Evolutionary conservation across 2,888 invertebrate genomes (phyloP), one percentile per base, ranked within the genome.

Genomic region (Drosophila paramelanica): DNA sequence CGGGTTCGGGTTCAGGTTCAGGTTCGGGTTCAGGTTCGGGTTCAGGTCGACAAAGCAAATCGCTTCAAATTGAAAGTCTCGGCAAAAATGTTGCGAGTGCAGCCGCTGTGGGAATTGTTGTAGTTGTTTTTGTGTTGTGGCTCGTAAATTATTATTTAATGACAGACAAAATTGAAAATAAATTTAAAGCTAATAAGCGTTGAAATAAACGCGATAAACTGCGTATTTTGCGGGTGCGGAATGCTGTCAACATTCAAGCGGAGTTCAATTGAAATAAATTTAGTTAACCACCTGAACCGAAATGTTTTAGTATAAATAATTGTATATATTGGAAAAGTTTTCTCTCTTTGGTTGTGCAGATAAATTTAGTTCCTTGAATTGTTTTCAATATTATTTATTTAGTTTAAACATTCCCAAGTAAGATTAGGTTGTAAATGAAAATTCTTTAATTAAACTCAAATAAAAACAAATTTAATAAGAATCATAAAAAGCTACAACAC

Each of bases 81-180:
- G 46, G 14, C 50, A 47, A 47, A 56, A 62, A 59, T 59, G 45
- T n/a, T 56, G 41, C 53, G 69, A 64, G 3, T 74, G 69, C 62
- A 68, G 55, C 31, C 36, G 62, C 69, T 51, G 6, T 38, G 43
- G 45, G 46, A 46, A 33, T 42, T 58, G 59, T 50, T 65, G 67
- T 36, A 36, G 36, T 49, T 60, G 51, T 38, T 53, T 49, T 23
- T 59, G 39, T 31, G 39, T 31, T 17, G 59, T 38, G n/a, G 69
- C 67, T 87, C 86, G 80, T 84, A 86, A 84, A 88, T 88, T 84
- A 88, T 86, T 80, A 83, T 84, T 84, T 84, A 82, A 88, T 88
- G 88, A 86, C 86, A 88, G 72, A 73, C 70, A 56, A 73, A 84
- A 84, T 84, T 88, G 84, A 84, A 88, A 86, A 84, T 84, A 88